Base-by-base conservation (phyloP, 2,797 vertebrate species). In the Channa striata region DNA sequence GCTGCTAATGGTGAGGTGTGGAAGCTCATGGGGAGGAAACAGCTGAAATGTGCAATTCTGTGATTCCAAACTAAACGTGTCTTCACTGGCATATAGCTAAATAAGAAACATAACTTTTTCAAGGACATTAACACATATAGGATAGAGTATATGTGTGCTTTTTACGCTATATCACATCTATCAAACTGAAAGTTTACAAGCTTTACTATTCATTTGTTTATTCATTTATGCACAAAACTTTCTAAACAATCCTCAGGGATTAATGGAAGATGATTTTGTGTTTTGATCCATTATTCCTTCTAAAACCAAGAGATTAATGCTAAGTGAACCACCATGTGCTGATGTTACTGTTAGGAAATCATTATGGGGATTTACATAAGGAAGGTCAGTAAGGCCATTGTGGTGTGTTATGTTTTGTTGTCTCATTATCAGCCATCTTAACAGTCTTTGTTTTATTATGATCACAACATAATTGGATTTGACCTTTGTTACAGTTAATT, bases 71-170 rank as follows among this genome's bases (percentile, higher is more conserved):
- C 20, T 46, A 34, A 65, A 16, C 16, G 10, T 44, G 37, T 19
- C 1, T 0, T 54, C 3, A 2, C 0, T 33, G 36, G 16, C 46
- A 2, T 12, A 37, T 14, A n/a, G n/a, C 12, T 20, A 33, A 20
- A 63, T 42, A 36, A 36, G 10, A 8, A 9, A 8, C 36, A 36
- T 36, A 2, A 36, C 8, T 36, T 36, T 30, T 4, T 30, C 4
- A 6, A 30, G 25, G 6, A 30, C 6, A 30, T 4, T 4, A 30
- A 3, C 1, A 30, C 25, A 30, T 6, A 4, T 30, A 30, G 25
- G 25, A 30, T 30, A 30, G 4, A 30, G 25, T 30, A 30, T 30
- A 30, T 6, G 6, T 30, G 6, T 30, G 25, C 25, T 30, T 30
- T 30, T 30, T 30, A 30, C n/a, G n/a, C n/a, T n/a, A n/a, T 2